Evolutionary conservation across 1,140 invertebrate species (phyloP), one percentile per base, ranked within the genome.

Genomic region (Camponotus floridanus): DNA sequence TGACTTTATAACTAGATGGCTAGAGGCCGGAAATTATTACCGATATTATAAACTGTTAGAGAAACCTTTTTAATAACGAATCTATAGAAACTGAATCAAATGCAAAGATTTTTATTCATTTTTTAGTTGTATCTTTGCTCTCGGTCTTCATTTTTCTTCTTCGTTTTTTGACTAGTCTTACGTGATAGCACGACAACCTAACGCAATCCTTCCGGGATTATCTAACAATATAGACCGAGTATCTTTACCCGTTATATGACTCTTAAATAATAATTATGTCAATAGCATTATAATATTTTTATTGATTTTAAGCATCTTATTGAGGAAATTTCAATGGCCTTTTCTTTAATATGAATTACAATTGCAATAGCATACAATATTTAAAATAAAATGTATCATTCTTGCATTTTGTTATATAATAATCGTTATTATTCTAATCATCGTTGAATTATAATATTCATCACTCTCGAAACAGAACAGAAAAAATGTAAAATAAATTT

Each of bases 161-260:
- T 42, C 48, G 33, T 80, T 70, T 70, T 70, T 26, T 26, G 0
- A 55, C 15, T 70, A 45, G 57, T 45, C 21, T 76, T 57, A 36
- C 45, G 65, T 33, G 45, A 55, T 8, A 55, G 45, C 48, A 33
- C 48, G 39, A 70, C 18, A 78, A 67, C 31, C 13, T 48, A 51
- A 70, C 48, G 78, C 65, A 55, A 57, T 70, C 21, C 21, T 80
- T 70, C 78, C 78, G 65, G 78, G 78, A 70, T 80, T 80, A 80
- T 70, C 65, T 70, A 80, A 80, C 31, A 33, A 21, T 61, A 48
- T 48, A 42, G 33, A 31, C 31, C n/a, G 15, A 68, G 13, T 68
- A 55, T 13, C 45, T 42, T 48, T 15, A 13, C 36, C 9, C 65
- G 78, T 80, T 80, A 80, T 33, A 42, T 57, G 36, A 80, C 15